Evolutionary conservation across 2,888 invertebrate species (phyloP), one percentile per base, ranked within the genome.

Genomic region (Pristionchus entomophagus): DNA sequence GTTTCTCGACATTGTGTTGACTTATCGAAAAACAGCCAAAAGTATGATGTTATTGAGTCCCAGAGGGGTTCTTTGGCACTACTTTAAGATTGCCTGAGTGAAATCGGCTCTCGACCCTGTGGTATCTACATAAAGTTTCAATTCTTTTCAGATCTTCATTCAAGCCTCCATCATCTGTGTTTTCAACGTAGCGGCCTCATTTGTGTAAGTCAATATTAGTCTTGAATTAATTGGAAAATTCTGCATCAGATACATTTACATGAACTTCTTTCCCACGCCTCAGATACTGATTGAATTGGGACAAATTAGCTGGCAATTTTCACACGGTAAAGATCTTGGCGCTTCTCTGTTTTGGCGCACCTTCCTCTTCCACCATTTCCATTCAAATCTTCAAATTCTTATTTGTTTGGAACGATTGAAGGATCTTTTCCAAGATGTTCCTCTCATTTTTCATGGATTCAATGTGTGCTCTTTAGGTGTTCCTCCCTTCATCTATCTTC

Each of bases 261-360:
- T 65, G 65, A 65, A 65, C 35, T 65, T 65, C 65, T 65, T 65
- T 19, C 65, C 65, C 32, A 65, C 65, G 1, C 65, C 65, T 10
- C 35, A 65, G 6, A 32, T 32, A 17, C 65, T 65, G 19, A 32
- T 65, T 32, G 32, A 65, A 35, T 0, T 65, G 65, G 65, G 65
- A 14, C 65, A 65, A 6, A 17, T 65, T 17, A 65, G 65, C 17
- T 65, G 65, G 65, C 65, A 65, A 35, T 2, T 65, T 3, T 2
- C 65, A 14, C 65, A 65, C 32, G 65, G 65, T 65, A 12, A 22
- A 10, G 6, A 29, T n/a, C n/a, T n/a, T n/a, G n/a, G n/a, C n/a
- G n/a, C n/a, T n/a, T n/a, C n/a, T n/a, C n/a, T n/a, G n/a, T n/a
- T n/a, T n/a, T n/a, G n/a, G n/a, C n/a, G n/a, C n/a, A n/a, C n/a